A percentile compares a stretch with the other conserved stretches of the same genome.
These are phyloP conservation scores for Platysternon megacephalum DNA, from an alignment of 2,113 vertebrate genomes.

Conservation along the genomic window DNA sequence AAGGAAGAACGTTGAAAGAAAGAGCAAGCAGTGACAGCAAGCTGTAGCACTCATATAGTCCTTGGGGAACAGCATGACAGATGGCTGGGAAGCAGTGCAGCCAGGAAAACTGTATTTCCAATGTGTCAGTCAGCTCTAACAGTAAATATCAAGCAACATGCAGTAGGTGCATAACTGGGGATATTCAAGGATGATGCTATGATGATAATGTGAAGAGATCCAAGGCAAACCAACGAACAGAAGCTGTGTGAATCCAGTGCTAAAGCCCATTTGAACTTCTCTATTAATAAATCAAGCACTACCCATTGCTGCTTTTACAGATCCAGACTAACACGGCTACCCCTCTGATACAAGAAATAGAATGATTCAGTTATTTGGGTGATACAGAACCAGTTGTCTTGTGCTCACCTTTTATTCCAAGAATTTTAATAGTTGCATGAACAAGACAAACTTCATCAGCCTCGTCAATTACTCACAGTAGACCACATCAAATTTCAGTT, in stretches of 20 bases:
- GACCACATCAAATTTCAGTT: neutral
- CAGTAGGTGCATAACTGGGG: neutral
- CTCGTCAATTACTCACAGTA: neutral
- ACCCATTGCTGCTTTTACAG: too few species aligned
- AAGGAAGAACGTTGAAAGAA: neutral
- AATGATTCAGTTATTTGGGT: neutral
- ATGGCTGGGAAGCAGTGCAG: neutral
- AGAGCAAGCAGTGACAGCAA: fast-evolving
- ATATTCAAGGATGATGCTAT: neutral
- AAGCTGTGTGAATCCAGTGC: neutral
- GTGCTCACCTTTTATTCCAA: neutral
- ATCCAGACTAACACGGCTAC: too few species aligned
- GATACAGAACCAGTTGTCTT: neutral
- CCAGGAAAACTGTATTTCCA: fast-evolving
- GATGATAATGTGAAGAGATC: neutral
- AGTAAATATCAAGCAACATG: fast-evolving
- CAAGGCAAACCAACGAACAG: neutral
- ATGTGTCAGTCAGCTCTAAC: neutral
- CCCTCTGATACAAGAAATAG: too few species aligned
- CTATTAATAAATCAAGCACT: neutral
- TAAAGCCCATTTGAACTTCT: neutral
- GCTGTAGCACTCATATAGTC: neutral
- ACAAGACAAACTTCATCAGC: neutral
- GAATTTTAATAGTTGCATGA: neutral
- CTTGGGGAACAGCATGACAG: neutral